A percentile compares a stretch with the other conserved stretches of the same genome.
Conservation (phyloP, 2,888 invertebrate species). For the Drosophila engyochracea region DNA sequence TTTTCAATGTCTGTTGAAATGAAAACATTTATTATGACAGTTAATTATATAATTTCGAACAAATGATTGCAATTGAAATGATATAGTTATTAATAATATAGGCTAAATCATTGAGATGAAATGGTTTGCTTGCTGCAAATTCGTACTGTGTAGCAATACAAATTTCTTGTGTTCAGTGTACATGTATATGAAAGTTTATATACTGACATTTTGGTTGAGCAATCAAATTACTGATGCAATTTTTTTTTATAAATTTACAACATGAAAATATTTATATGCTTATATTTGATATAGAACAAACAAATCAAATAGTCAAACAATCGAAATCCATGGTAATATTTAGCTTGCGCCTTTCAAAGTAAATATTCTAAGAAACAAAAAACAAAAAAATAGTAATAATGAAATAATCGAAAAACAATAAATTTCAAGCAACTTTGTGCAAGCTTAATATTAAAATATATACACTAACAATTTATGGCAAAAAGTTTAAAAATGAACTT, state of each 20-base stretch:
- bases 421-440: background rate
- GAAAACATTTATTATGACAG: background rate
- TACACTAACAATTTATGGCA: background rate
- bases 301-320: background rate
- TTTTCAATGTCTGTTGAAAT: background rate
- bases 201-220: background rate
- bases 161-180: background rate
- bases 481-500: background rate
- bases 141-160: background rate
- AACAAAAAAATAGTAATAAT: background rate
- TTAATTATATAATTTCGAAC: background rate
- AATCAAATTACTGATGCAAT: background rate
- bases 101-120: background rate
- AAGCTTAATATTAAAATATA: background rate
- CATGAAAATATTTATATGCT: background rate
- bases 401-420: background rate
- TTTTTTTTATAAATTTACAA: background rate
- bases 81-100: background rate
- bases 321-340: slow-evolving; percentile 5
- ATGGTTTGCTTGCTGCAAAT: background rate
- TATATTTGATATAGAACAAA: background rate
- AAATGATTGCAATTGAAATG: slow-evolving; percentile 1
- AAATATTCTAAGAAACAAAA: background rate
- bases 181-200: background rate
- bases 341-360: background rate